A percentile compares a stretch with the other conserved stretches of the same genome.
Evolutionary conservation across 2,113 vertebrate genomes (phyloP).

Genomic region (Psittacula cyanocephala): DNA sequence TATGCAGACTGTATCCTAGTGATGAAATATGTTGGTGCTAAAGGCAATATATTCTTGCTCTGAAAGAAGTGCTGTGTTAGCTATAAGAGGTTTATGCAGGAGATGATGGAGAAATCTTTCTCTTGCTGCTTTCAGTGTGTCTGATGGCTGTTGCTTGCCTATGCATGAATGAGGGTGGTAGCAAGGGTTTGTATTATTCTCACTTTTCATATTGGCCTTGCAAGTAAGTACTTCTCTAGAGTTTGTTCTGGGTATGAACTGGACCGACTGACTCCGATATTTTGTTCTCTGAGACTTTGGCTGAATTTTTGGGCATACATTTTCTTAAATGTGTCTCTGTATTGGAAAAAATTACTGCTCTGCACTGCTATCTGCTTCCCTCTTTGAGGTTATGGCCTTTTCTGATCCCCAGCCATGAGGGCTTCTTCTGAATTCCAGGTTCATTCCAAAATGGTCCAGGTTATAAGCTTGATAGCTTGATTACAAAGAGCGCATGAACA

Average conservation of each 20-base stretch:
- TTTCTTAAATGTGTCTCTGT: not conserved
- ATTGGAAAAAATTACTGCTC: not conserved
- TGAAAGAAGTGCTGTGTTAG: not conserved
- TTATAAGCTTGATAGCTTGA: too few species aligned
- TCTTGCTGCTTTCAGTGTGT: not conserved
- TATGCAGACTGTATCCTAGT: not conserved
- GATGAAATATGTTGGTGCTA: not conserved
- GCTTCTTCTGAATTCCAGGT: not conserved
- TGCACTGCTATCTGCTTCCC: not conserved
- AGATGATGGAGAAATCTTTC: not conserved
- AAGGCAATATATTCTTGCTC: not conserved
- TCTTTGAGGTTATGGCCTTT: not conserved
- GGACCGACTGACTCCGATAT: not conserved
- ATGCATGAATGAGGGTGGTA: not conserved
- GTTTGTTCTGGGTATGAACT: not conserved
- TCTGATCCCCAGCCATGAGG: not conserved
- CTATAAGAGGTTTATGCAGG: not conserved
- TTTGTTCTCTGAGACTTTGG: not conserved
- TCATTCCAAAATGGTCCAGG: not conserved
- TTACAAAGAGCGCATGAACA: not conserved
- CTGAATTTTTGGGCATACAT: not conserved
- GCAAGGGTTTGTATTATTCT: not conserved
- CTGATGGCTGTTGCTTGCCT: not conserved
- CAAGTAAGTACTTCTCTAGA: fast-evolving
- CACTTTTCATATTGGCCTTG: fast-evolving